Conservation (phyloP, 2,888 invertebrate species). For the Ophonus ardosiacus region DNA sequence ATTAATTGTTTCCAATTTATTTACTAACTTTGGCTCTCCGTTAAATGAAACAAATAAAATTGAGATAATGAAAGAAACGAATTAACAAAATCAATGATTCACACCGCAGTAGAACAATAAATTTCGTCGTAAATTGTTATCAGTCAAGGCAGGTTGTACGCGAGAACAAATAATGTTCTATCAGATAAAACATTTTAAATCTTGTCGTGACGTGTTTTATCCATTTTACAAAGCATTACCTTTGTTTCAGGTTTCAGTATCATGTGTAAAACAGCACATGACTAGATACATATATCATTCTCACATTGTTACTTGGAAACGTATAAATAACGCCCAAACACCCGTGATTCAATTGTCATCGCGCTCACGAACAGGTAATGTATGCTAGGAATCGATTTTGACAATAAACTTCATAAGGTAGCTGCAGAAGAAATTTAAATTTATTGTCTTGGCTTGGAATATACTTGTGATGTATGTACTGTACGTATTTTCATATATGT, state of each 20-base stretch:
- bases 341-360: conserved; percentile 34
- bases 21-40: no score
- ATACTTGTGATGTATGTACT: conserved; percentile 9
- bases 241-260: conserved; percentile 6
- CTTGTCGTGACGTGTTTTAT: conserved; percentile 8
- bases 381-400: conserved; percentile 25
- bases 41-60: no score
- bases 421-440: conserved; percentile 42
- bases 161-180: background rate
- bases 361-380: background rate
- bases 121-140: conserved; percentile 1
- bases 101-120: background rate
- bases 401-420: background rate
- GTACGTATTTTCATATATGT: background rate
- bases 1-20: no score
- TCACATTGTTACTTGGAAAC: background rate
- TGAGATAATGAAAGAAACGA: no score
- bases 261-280: background rate
- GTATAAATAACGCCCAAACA: conserved; percentile 15
- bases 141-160: conserved; percentile 13
- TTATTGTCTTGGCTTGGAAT: conserved; percentile 30
- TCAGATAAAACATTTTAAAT: conserved; percentile 34
- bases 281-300: conserved; percentile 1
- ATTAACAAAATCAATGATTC: background rate
- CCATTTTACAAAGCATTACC: background rate